phyloP scores from a whole-genome alignment of 2,797 vertebrate species.

The Siniperca obscura region DNA sequence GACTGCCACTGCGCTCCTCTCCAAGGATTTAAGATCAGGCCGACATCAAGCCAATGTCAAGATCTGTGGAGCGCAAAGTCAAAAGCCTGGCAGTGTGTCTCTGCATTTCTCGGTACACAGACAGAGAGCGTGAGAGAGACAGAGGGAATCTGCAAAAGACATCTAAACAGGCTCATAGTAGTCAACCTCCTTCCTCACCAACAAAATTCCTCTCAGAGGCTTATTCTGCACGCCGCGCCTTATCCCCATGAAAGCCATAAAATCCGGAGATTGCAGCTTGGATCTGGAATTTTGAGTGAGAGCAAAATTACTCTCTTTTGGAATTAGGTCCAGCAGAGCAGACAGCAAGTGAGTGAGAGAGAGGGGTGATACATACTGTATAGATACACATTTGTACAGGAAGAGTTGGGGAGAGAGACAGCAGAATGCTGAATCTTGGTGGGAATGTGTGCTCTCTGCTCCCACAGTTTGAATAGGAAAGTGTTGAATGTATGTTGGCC shows the following conservation, averaged over 20 bases:
- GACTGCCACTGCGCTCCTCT: slow-evolving; percentile 63
- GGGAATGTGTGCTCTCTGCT: slow-evolving; percentile 49
- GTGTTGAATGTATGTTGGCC: slow-evolving; percentile 50
- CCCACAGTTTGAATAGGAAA: slow-evolving; percentile 56
- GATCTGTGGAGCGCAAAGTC: slow-evolving; percentile 77
- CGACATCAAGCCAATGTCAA: slow-evolving; percentile 81
- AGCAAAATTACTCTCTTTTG: slow-evolving; percentile 75
- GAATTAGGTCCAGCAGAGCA: slow-evolving; percentile 65
- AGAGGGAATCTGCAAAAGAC: slow-evolving; percentile 70
- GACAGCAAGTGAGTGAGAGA: slow-evolving; percentile 29
- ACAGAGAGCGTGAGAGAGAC: slow-evolving; percentile 54
- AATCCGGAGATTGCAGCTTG: slow-evolving; percentile 77
- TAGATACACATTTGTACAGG: slow-evolving; percentile 33
- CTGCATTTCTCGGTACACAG: slow-evolving; percentile 58
- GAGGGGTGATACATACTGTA: slow-evolving; percentile 27
- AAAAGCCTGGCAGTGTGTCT: slow-evolving; percentile 68
- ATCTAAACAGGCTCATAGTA: slow-evolving; percentile 65
- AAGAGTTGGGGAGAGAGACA: slow-evolving; percentile 25
- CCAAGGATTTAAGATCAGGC: slow-evolving; percentile 75
- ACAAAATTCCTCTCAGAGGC: slow-evolving; percentile 74
- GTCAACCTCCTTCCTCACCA: slow-evolving; percentile 57
- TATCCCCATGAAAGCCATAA: slow-evolving; percentile 81
- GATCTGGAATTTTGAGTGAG: slow-evolving; percentile 80
- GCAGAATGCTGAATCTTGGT: slow-evolving; percentile 27
- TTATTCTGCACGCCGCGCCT: slow-evolving; percentile 74